Evolutionary conservation across 1,140 invertebrate genomes (phyloP).

Genomic region (Eueides isabella): DNA sequence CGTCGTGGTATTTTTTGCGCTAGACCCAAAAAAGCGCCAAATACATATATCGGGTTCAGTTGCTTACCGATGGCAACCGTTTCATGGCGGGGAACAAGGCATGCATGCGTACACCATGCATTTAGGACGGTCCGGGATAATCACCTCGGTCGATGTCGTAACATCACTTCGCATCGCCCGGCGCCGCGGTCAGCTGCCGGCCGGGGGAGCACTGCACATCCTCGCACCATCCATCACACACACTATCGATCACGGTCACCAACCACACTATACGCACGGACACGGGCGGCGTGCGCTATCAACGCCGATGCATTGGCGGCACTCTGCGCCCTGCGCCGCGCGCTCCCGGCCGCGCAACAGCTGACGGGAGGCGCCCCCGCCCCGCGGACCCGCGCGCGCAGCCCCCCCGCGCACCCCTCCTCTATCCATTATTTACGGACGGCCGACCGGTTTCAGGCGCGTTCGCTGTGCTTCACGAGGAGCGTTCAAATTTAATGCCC

Average conservation of each 20-base stretch:
- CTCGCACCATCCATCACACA: conserved; percentile 59
- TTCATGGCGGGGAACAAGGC: conserved; percentile 49
- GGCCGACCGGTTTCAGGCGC: conserved; percentile 79
- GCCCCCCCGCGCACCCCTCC: conserved; percentile 60
- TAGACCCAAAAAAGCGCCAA: conserved; percentile 65
- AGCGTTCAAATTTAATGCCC: conserved; percentile 80
- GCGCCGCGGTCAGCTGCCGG: conserved; percentile 71
- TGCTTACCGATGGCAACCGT: conserved; percentile 67
- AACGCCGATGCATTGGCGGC: conserved; percentile 76
- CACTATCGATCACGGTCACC: conserved; percentile 50
- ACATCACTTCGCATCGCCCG: conserved; percentile 75
- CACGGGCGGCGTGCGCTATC: conserved; percentile 62
- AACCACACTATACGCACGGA: conserved; percentile 48
- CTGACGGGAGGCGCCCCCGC: conserved; percentile 70
- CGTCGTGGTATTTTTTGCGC: conserved; percentile 53
- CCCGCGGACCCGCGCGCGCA: conserved; percentile 45
- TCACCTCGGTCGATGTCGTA: conserved; percentile 79
- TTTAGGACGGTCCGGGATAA: conserved; percentile 69
- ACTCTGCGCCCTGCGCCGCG: conserved; percentile 44
- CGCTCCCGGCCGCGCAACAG: conserved; percentile 77
- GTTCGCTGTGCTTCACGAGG: conserved; percentile 73
- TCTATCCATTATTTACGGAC: conserved; percentile 82
- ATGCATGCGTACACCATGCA: conserved; percentile 47
- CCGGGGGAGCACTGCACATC: conserved; percentile 73
- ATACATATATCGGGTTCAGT: conserved; percentile 51